Conservation (phyloP, 2,113 vertebrate genomes). For the Ochotona curzoniae region DNA sequence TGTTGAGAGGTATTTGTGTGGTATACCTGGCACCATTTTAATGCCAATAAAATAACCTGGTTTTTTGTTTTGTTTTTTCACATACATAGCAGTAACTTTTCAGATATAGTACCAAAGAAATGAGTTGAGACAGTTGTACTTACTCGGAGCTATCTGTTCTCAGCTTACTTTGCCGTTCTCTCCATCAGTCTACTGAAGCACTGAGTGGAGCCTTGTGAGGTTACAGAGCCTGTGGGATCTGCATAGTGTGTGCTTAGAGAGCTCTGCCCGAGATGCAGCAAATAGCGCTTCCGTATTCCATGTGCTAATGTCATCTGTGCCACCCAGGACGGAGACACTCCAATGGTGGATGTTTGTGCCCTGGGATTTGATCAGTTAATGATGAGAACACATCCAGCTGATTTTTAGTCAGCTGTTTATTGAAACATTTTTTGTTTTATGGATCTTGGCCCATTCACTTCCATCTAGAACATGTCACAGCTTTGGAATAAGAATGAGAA, state of each 20-base stretch:
- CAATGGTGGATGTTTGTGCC: not conserved
- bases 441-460: not conserved
- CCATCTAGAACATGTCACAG: not conserved
- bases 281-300: not conserved
- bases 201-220: not conserved
- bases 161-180: not conserved
- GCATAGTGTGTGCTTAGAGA: not conserved
- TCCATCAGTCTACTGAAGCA: not conserved
- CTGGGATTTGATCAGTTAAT: not conserved
- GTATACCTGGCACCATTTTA: not conserved
- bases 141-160: not conserved
- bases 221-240: not conserved
- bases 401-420: conserved; percentile 3
- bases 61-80: conserved; percentile 33
- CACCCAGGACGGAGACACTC: not conserved
- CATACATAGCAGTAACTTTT: conserved; percentile 7
- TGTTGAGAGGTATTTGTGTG: conserved; percentile 1
- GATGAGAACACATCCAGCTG: not conserved
- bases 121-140: not conserved
- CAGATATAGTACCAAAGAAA: not conserved
- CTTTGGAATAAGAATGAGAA: conserved; percentile 10
- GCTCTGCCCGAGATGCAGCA: not conserved
- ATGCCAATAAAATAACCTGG: not conserved
- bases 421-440: not conserved
- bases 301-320: not conserved